Percentiles rank a stretch among this genome's conserved stretches.
Evolutionary conservation across 2,113 vertebrate species (phyloP).

Genomic region (Ailurus styani): DNA sequence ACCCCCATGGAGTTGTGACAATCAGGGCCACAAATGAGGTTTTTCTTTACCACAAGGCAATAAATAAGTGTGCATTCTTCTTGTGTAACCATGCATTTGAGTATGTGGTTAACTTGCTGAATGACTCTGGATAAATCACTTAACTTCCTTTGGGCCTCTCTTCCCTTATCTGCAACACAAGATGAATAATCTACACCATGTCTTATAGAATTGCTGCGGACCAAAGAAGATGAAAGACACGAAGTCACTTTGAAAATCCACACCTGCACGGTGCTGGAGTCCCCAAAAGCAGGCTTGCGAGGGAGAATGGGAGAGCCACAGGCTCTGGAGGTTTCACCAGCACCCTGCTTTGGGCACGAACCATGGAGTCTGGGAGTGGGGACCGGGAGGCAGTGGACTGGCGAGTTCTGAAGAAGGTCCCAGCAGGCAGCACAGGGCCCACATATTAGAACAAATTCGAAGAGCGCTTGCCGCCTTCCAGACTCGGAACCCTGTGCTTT

Average conservation of each 20-base stretch:
- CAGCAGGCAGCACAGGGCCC: too few species aligned
- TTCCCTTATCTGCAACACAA: background rate
- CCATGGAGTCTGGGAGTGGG: background rate
- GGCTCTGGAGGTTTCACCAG: background rate
- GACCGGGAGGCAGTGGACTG: background rate
- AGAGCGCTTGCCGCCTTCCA: too few species aligned
- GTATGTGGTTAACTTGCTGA: background rate
- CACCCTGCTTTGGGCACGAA: accelerated
- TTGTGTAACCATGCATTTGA: background rate
- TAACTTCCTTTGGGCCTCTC: background rate
- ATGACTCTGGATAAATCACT: background rate
- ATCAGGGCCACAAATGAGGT: background rate
- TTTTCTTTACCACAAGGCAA: background rate
- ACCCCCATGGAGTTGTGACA: background rate
- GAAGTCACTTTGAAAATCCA: background rate
- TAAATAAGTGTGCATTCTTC: background rate
- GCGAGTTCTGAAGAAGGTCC: background rate
- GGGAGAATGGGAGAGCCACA: background rate
- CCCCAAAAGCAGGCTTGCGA: background rate
- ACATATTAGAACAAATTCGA: background rate
- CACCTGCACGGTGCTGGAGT: background rate
- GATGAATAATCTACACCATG: background rate
- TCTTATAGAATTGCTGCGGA: background rate
- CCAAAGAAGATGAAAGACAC: background rate
- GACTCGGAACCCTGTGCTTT: accelerated